Conservation (phyloP, 1,140 invertebrate genomes). For the Achroia grisella region DNA sequence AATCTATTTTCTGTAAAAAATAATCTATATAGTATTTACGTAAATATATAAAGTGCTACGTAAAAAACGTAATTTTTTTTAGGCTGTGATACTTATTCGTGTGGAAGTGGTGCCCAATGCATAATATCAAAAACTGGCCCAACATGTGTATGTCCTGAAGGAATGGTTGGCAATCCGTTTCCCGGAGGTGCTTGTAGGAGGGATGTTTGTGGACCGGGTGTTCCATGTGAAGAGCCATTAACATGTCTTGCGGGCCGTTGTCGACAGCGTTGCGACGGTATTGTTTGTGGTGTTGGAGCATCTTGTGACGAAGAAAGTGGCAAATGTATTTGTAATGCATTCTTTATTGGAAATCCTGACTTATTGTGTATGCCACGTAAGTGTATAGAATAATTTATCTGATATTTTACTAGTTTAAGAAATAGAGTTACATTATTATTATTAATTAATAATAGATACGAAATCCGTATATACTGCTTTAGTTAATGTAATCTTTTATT, state of each 20-base stretch:
- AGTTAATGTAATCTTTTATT: too few species aligned
- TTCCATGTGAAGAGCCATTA: slow-evolving; percentile 84
- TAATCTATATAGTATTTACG: too few species aligned
- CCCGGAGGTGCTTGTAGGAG: slow-evolving; percentile 87
- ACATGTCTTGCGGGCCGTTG: slow-evolving; percentile 90
- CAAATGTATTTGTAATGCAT: slow-evolving; percentile 89
- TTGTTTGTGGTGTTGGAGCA: slow-evolving; percentile 85
- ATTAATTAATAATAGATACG: too few species aligned
- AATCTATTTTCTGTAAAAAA: too few species aligned
- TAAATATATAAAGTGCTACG: too few species aligned
- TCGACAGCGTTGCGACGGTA: slow-evolving; percentile 87
- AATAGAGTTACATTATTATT: too few species aligned
- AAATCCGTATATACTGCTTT: too few species aligned
- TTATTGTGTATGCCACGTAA: slow-evolving; percentile 93
- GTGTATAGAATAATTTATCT: slow-evolving; percentile 44
- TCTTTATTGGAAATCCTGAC: slow-evolving; percentile 91
- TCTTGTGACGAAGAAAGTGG: slow-evolving; percentile 86
- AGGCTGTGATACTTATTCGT: slow-evolving; percentile 87
- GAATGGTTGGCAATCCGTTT: slow-evolving; percentile 92
- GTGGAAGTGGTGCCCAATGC: slow-evolving; percentile 88
- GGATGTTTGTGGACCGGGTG: slow-evolving; percentile 84
- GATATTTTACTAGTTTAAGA: too few species aligned
- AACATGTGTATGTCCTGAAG: slow-evolving; percentile 90
- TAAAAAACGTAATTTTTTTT: slow-evolving; percentile 14
- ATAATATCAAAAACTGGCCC: slow-evolving; percentile 89